Percentiles rank a stretch among this genome's conserved stretches.
phyloP scores from a whole-genome alignment of 2,113 vertebrate species.

The Numida meleagris region DNA sequence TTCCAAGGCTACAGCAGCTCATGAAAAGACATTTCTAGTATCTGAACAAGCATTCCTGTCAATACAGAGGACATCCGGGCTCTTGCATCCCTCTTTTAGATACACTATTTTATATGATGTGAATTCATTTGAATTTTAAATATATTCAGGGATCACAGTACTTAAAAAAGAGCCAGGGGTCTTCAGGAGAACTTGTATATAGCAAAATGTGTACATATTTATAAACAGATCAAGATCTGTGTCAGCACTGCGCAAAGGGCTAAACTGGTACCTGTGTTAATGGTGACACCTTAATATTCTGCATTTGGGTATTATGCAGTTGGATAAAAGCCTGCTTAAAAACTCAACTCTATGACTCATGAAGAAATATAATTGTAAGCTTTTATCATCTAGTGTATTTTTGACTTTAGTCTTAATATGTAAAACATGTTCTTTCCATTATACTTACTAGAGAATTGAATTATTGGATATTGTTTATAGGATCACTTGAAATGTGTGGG shows the following conservation, averaged over 20 bases:
- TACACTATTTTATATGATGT: background rate
- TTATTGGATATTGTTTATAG: background rate
- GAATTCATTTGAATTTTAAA: background rate
- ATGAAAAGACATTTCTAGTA: background rate
- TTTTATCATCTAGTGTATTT: constrained; percentile 15
- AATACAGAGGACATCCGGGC: background rate
- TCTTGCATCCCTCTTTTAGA: background rate
- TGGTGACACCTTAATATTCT: background rate
- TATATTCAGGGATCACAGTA: background rate
- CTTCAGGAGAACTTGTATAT: background rate
- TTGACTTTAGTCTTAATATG: constrained; percentile 26
- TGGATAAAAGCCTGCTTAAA: constrained; percentile 7
- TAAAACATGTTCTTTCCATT: background rate
- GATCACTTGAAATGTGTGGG: background rate
- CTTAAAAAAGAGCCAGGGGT: background rate
- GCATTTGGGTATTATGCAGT: background rate
- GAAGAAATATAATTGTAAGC: constrained; percentile 6
- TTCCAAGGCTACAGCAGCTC: constrained; percentile 9
- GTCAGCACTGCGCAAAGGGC: background rate
- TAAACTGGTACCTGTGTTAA: background rate
- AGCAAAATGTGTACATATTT: background rate
- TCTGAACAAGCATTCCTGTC: background rate
- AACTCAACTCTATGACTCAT: constrained; percentile 15
- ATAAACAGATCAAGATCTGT: background rate
- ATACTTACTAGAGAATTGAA: background rate